phyloP scores from a whole-genome alignment of 2,888 invertebrate genomes.

The Pristionchus maxplancki region DNA sequence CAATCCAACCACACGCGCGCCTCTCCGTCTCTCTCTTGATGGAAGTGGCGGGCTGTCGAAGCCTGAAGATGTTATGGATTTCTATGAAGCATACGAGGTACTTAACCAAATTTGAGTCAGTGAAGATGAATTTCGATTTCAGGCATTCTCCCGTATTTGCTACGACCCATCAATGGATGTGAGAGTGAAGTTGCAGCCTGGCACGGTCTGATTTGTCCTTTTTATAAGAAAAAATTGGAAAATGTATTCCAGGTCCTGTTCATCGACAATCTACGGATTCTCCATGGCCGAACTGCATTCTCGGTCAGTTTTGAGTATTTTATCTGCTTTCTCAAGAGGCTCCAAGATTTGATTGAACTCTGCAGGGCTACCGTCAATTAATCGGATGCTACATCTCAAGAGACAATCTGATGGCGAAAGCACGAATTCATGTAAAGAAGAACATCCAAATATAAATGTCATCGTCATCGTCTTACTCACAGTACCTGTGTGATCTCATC shows the following conservation, averaged over 20 bases:
- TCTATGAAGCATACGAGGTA: slow-evolving; percentile 40
- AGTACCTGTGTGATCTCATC: too few species aligned
- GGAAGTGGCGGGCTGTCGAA: background rate
- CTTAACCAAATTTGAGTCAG: too few species aligned
- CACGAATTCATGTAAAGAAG: too few species aligned
- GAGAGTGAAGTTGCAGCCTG: slow-evolving; percentile 81
- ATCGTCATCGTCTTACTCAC: too few species aligned
- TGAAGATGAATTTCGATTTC: too few species aligned
- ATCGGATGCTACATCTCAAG: slow-evolving; percentile 86
- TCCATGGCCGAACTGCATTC: slow-evolving; percentile 86
- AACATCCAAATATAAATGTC: too few species aligned
- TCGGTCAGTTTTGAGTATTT: too few species aligned
- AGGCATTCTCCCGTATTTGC: slow-evolving; percentile 65
- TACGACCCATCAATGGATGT: slow-evolving; percentile 60
- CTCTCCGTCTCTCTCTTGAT: slow-evolving; percentile 79
- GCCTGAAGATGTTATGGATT: background rate
- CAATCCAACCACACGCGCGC: slow-evolving; percentile 86
- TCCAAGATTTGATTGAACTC: too few species aligned
- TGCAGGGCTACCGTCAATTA: slow-evolving; percentile 83
- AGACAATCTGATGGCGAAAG: slow-evolving; percentile 79
- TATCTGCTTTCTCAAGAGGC: too few species aligned
- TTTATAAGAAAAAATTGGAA: too few species aligned
- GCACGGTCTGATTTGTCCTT: slow-evolving; percentile 79
- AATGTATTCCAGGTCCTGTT: slow-evolving; percentile 80
- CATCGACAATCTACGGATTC: slow-evolving; percentile 87